Base-by-base conservation (phyloP, 2,888 invertebrate genomes). In the Spatulosminthurus flaviceps region DNA sequence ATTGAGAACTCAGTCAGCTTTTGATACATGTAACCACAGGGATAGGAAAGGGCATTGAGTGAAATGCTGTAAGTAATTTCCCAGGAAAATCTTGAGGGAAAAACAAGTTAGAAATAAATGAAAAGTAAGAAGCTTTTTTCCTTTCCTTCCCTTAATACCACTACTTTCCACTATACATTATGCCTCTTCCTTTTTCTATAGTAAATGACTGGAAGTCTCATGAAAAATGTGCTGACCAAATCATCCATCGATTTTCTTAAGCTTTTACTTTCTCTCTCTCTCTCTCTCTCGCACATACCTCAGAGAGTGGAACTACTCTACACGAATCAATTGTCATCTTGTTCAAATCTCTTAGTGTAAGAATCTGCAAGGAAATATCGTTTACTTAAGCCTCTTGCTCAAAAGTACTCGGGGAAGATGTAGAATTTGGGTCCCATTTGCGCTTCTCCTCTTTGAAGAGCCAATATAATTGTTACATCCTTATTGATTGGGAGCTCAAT, bases 191-290 rank as follows among this genome's bases (percentile, higher is more conserved):
- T 51, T 41, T 41, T 13, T 51, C 16, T 11, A 2, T 64, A 64
- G 64, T 64, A 64, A 64, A 64, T 64, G 64, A 64, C 64, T 64
- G 2, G 22, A 22, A 64, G 60, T 41, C 13, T 16, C 26, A 72
- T 71, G 70, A 66, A 66, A 72, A 72, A 70, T 64, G 29, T 71
- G 41, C 73, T 72, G 73, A 66, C 66, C 75, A 75, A 75, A 75
- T 75, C 61, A 75, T 61, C 61, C 29, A 75, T 75, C 66, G 75
- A 75, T 75, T 75, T 51, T 24, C 72, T 72, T 72, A 72, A 72
- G 72, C 72, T 72, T 72, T 51, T 22, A 7, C 43, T 43, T 26
- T 42, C 26, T 69, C 69, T 69, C 11, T 28, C n/a, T 28, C 24
- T 19, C 28, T 34, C 69, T 29, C 11, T n/a, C 69, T 69, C 69